Conservation (phyloP, 2,797 vertebrate species). For the Adelosebastes latens region DNA sequence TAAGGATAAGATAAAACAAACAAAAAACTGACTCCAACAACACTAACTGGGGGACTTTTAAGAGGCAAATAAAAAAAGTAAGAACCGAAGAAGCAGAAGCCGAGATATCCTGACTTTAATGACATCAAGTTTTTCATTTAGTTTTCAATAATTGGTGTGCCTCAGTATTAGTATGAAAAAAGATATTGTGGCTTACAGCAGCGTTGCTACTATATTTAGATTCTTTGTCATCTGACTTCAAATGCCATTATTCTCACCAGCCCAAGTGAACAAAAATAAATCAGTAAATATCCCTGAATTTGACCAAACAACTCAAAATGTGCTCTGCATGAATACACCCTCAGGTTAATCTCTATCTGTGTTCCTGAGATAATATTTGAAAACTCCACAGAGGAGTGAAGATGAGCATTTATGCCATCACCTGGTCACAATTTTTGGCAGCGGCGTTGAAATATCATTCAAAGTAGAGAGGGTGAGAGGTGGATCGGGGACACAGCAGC, state of each 20-base stretch:
- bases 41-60: background rate
- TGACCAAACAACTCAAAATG: background rate
- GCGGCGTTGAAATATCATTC: conserved; percentile 37
- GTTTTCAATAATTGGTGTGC: background rate
- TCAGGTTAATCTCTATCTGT: background rate
- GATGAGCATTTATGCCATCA: background rate
- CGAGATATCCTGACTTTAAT: background rate
- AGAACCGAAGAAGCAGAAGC: conserved; percentile 3
- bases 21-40: background rate
- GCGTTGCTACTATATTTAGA: background rate
- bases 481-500: conserved; percentile 56
- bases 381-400: background rate
- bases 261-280: background rate
- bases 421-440: conserved; percentile 21
- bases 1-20: too few relatives aligned
- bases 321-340: too few relatives aligned
- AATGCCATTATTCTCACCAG: background rate
- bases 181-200: background rate
- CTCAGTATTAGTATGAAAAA: background rate
- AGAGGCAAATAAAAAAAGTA: background rate
- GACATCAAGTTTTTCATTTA: background rate
- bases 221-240: background rate
- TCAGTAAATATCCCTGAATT: background rate
- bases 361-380: background rate
- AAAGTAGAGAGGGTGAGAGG: conserved; percentile 48